These are phyloP conservation scores for Stichodactyla mertensii DNA, from an alignment of 64 coral and sea anemone genomes.

Conservation along the genomic window DNA sequence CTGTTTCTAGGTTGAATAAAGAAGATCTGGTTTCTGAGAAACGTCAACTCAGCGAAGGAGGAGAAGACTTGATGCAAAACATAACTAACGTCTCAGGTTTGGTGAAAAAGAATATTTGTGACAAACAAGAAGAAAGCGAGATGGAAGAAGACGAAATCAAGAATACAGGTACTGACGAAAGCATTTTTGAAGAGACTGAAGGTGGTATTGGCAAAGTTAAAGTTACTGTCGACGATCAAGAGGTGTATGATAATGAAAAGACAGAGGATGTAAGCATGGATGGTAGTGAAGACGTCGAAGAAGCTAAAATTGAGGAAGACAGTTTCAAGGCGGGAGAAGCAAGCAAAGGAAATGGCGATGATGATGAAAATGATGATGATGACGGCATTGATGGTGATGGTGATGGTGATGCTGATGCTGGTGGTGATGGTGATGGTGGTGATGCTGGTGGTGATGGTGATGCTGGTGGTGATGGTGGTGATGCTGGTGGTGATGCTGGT, in stretches of 20 bases:
- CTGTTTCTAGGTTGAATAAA: neutral
- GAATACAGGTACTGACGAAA: neutral
- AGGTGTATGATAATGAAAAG: neutral
- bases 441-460: too few species aligned
- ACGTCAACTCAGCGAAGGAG: neutral
- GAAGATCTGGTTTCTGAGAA: neutral
- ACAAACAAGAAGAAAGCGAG: neutral
- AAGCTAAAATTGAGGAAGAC: neutral
- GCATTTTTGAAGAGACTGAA: neutral
- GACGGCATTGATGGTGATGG: neutral
- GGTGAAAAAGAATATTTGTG: neutral
- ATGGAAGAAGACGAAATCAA: neutral
- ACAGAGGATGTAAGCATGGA: neutral
- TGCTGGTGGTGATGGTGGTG: neutral
- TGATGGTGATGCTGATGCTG: neutral
- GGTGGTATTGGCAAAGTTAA: neutral
- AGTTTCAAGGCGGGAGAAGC: neutral
- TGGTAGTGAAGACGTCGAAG: neutral
- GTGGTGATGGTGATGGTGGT: neutral
- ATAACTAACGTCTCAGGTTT: neutral
- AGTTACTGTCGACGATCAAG: conserved; percentile 5
- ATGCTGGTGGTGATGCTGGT: neutral
- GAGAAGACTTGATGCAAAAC: neutral
- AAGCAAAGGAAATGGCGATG: neutral
- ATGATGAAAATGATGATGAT: neutral